Conservation (phyloP, 2,113 vertebrate species). For the Mormyrus lacerda region DNA sequence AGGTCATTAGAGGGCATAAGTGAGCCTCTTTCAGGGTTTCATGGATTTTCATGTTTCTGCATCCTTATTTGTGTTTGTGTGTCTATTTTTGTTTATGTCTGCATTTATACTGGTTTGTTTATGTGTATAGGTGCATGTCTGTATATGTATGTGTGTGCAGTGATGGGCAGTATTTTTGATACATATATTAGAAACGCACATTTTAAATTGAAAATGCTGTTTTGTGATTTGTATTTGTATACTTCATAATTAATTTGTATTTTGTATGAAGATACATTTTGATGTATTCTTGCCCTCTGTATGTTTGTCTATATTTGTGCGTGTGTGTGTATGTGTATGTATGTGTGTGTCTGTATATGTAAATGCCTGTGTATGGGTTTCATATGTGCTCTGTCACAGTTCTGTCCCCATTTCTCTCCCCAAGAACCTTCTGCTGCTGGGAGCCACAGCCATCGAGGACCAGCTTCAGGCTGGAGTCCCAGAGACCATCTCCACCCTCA, state of each 20-base stretch:
- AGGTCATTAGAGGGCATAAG: neutral
- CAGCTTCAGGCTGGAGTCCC: conserved; percentile 90
- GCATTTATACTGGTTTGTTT: neutral
- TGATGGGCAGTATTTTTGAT: neutral
- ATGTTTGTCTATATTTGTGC: neutral
- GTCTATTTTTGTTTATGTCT: neutral
- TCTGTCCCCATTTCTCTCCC: neutral
- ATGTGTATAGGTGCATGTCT: neutral
- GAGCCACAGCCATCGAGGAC: conserved; percentile 94
- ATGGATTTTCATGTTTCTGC: neutral
- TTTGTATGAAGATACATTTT: no score
- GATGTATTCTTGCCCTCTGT: neutral
- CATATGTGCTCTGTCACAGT: neutral
- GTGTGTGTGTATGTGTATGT: neutral
- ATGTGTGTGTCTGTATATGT: neutral
- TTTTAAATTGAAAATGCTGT: neutral
- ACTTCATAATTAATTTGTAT: no score
- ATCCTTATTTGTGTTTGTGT: neutral
- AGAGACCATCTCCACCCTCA: conserved; percentile 86
- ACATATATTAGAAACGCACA: neutral
- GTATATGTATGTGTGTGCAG: neutral
- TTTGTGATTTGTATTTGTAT: neutral
- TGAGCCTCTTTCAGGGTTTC: neutral
- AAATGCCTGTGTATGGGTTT: neutral
- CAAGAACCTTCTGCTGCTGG: conserved; percentile 83